Evolutionary conservation across 2,113 vertebrate genomes (phyloP).

Genomic region (Paedocypris sp.): DNA sequence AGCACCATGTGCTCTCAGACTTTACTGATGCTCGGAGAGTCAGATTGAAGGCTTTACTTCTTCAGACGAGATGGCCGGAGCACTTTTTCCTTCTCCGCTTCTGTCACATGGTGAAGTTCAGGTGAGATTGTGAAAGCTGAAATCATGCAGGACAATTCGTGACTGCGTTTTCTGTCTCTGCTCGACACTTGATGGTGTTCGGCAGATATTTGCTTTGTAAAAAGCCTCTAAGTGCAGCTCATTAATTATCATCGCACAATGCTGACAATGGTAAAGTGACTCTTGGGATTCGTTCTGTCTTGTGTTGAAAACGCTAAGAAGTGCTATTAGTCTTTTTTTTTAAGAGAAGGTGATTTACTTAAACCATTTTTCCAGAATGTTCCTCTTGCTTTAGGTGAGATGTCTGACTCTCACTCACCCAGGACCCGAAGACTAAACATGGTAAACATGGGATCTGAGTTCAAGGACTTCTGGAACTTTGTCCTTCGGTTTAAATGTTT

Average conservation of each 20-base stretch:
- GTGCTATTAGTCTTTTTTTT: neutral
- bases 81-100: neutral
- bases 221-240: neutral
- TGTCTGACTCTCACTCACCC: neutral
- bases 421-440: neutral
- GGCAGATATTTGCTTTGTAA: neutral
- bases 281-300: neutral
- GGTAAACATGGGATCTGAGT: neutral
- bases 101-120: neutral
- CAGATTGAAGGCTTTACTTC: neutral
- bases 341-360: neutral
- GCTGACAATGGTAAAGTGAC: neutral
- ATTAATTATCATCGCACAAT: neutral
- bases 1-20: slow-evolving; percentile 31
- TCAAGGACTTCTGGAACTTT: no score
- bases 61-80: neutral
- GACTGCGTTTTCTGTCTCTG: neutral
- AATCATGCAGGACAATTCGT: neutral
- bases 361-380: neutral
- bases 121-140: neutral
- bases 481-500: no score
- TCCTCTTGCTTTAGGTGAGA: neutral
- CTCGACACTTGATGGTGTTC: neutral
- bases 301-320: neutral
- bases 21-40: neutral